Evolutionary conservation across 2,888 invertebrate species (phyloP).

Genomic region (Orchesella flavescens): DNA sequence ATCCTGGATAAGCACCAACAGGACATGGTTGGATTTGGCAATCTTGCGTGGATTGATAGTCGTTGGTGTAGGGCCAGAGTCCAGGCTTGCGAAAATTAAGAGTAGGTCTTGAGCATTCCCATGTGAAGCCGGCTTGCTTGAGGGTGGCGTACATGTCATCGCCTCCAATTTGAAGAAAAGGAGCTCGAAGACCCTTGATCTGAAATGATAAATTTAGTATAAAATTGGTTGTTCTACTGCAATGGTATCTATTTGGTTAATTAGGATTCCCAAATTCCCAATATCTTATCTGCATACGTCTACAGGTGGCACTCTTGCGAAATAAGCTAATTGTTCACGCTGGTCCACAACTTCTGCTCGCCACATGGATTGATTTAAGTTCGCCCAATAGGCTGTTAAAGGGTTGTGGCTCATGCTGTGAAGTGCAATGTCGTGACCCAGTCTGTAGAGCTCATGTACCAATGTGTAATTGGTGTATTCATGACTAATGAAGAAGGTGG

Average conservation of each 20-base stretch:
- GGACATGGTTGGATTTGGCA: slow-evolving; percentile 77
- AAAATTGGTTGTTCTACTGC: too few relatives aligned
- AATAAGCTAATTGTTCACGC: slow-evolving; percentile 76
- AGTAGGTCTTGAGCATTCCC: slow-evolving; percentile 81
- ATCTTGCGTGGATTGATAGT: slow-evolving; percentile 76
- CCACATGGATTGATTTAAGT: slow-evolving; percentile 52
- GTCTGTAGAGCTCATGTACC: slow-evolving; percentile 78
- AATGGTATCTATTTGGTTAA: too few relatives aligned
- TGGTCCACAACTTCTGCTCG: slow-evolving; percentile 80
- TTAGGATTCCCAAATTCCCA: too few relatives aligned
- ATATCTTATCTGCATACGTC: slow-evolving; percentile 7
- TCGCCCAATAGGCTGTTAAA: slow-evolving; percentile 61
- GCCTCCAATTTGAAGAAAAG: slow-evolving; percentile 78
- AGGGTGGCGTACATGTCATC: slow-evolving; percentile 79
- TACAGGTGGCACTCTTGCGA: slow-evolving; percentile 76
- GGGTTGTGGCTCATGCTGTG: slow-evolving; percentile 78
- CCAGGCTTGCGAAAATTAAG: slow-evolving; percentile 75
- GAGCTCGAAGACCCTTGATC: slow-evolving; percentile 76
- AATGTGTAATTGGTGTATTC: slow-evolving; percentile 82
- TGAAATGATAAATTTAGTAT: not conserved
- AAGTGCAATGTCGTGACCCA: slow-evolving; percentile 81
- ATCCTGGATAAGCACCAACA: slow-evolving; percentile 77
- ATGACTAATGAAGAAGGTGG: slow-evolving; percentile 83
- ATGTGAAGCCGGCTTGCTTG: slow-evolving; percentile 76
- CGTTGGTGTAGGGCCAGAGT: slow-evolving; percentile 82